Base-by-base conservation (phyloP, 1,140 invertebrate species). In the Aphelenchoides besseyi region DNA sequence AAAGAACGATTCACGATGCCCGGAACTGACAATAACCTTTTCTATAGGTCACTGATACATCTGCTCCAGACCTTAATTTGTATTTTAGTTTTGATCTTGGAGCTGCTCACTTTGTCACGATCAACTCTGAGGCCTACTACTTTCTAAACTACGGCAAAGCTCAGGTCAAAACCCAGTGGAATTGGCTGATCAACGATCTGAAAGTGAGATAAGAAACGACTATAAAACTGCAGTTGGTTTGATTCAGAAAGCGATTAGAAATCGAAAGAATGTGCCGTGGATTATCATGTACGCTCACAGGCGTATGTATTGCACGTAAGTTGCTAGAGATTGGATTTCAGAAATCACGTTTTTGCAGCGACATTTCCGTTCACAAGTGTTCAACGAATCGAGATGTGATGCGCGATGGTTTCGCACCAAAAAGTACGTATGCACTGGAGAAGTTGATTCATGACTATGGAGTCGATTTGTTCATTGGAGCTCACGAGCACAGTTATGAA, bases 221-320 rank as follows among this genome's bases (percentile, higher is more conserved):
- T 3, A 0, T 18, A 37, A 67, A 2, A 33, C 9, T 62, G 12
- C 5, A 29, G 18, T 29, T 48, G n/a, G 3, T 9, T 1, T 23
- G 8, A 12, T 74, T 74, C 29, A 76, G 75, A 74, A 76, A 57
- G 75, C 74, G n/a, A 57, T 77, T 26, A 33, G 41, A 41, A 76
- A 77, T 32, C 75, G 74, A 3, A 70, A 79, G 12, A 68, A 75
- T 3, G 72, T 73, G 32, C 94, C 95, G 0, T 98, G 95, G 95
- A 93, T 97, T 70, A 89, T 98, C 37, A 89, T 91, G 3, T 92
- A 90, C 84, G 94, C 92, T 18, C 94, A 97, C 85, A 87, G 93
- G 26, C 94, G 95, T 0, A 95, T 97, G 93, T 98, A 97, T 84
- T 97, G 94, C 85, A 93, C 92, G 2, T n/a, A n/a, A n/a, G n/a